phyloP scores from a whole-genome alignment of 2,113 vertebrate species.

The Leptodactylus fuscus region DNA sequence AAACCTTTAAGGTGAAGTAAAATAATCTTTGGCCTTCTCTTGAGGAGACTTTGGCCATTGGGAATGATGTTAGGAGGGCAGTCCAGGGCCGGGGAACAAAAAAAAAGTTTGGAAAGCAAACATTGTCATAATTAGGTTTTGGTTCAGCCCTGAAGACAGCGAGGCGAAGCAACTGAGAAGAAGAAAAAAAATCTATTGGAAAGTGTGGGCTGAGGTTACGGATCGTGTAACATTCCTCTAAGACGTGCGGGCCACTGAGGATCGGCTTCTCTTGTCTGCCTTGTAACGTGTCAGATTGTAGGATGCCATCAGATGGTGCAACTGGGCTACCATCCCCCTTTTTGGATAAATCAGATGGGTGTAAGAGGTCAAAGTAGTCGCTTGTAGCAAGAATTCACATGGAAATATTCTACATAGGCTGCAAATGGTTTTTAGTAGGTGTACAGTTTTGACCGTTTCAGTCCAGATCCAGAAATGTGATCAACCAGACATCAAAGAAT shows the following conservation, averaged over 20 bases:
- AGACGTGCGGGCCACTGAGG: background rate
- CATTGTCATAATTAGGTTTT: conserved; percentile 68
- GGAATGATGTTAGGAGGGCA: conserved; percentile 65
- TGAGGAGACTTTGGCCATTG: conserved; percentile 67
- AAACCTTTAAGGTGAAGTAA: conserved; percentile 70
- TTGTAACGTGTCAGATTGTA: background rate
- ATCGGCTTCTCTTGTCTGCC: background rate
- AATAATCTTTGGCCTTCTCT: conserved; percentile 70
- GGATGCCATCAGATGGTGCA: background rate
- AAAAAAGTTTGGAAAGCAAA: conserved; percentile 64
- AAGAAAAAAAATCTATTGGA: conserved; percentile 62
- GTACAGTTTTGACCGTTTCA: background rate
- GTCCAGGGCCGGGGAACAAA: conserved; percentile 65
- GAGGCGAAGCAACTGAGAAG: conserved; percentile 61
- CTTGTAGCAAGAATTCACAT: background rate
- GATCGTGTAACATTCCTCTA: conserved; percentile 66
- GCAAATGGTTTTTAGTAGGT: background rate
- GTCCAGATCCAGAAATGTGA: too few relatives aligned
- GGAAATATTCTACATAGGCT: background rate
- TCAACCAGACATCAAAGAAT: too few relatives aligned
- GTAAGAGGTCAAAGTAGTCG: too few relatives aligned
- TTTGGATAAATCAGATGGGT: too few relatives aligned
- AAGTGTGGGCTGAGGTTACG: conserved; percentile 66
- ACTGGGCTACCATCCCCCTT: too few relatives aligned
- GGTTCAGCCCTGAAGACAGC: conserved; percentile 66